A percentile compares a stretch with the other conserved stretches of the same genome.
Conservation (phyloP, 2,888 invertebrate species). For the Sisyra terminalis region DNA sequence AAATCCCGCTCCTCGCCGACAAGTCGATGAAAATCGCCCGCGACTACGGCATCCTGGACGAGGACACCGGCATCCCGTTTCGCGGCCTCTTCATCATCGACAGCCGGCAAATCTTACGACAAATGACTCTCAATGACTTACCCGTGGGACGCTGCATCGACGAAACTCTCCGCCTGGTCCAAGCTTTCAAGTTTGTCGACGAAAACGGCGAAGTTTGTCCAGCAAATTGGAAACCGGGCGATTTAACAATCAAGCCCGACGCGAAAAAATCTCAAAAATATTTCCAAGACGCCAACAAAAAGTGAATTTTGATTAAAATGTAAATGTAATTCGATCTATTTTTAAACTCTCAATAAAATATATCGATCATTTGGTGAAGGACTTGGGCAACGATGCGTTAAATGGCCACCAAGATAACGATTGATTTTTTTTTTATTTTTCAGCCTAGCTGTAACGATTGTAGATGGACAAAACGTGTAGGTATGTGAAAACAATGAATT, state of each 20-base stretch:
- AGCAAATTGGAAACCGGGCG: conserved; percentile 86
- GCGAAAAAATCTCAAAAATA: conserved; percentile 70
- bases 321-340: too few species aligned
- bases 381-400: too few species aligned
- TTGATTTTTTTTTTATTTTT: too few species aligned
- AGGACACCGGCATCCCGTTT: conserved; percentile 82
- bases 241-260: conserved; percentile 84
- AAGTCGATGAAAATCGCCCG: conserved; percentile 73
- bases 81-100: conserved; percentile 95
- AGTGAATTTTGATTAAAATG: too few species aligned
- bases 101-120: conserved; percentile 68
- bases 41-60: conserved; percentile 81
- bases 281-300: conserved; percentile 17
- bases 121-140: conserved; percentile 92
- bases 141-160: conserved; percentile 87
- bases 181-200: conserved; percentile 95
- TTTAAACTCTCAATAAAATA: too few species aligned
- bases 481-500: too few species aligned
- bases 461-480: too few species aligned
- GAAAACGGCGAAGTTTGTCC: conserved; percentile 89
- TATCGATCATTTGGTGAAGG: too few species aligned
- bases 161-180: conserved; percentile 84
- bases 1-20: conserved; percentile 88
- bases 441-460: too few species aligned
- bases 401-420: too few species aligned